Percentiles rank a stretch among this genome's conserved stretches.
These are phyloP conservation scores for Scopus umbretta DNA, from an alignment of 2,113 vertebrate genomes.

Conservation along the genomic window DNA sequence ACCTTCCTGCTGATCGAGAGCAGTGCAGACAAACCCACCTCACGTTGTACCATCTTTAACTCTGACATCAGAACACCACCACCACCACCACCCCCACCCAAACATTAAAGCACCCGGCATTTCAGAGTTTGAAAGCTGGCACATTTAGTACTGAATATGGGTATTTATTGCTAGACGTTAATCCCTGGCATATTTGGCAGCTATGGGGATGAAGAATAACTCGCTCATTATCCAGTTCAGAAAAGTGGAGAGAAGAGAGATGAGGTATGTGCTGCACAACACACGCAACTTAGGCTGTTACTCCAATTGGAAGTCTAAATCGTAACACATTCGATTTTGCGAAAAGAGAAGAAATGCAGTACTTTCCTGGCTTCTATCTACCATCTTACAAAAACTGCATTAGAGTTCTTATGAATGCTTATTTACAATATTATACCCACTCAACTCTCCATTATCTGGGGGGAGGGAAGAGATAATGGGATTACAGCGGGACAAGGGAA, in stretches of 20 bases:
- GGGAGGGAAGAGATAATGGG: background rate
- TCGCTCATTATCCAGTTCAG: background rate
- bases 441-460: background rate
- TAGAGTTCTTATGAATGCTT: background rate
- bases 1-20: background rate
- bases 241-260: background rate
- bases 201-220: background rate
- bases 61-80: background rate
- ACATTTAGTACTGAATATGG: background rate
- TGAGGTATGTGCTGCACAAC: background rate
- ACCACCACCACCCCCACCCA: no score
- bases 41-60: background rate
- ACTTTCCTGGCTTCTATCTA: background rate
- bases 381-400: background rate
- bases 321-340: background rate
- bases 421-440: background rate
- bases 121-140: background rate
- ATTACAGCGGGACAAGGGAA: background rate
- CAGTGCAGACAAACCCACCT: background rate
- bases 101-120: background rate
- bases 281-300: background rate
- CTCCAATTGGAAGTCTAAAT: background rate
- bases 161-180: background rate
- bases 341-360: background rate
- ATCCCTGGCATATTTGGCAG: background rate